Evolutionary conservation across 35 echinoderm and acorn worm species (phyloP).

Genomic region (Ptychodera flava): DNA sequence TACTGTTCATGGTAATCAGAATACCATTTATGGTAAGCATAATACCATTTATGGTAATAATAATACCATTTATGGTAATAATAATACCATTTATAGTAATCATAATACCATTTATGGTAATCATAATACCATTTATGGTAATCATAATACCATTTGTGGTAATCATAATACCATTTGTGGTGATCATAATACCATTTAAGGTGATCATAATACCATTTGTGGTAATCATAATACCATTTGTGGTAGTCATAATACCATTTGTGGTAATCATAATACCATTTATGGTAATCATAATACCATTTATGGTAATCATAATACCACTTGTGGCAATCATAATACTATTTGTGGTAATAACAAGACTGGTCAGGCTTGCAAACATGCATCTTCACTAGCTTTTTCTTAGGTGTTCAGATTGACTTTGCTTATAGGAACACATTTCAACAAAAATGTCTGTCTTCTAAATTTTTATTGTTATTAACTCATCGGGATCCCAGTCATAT

Average conservation of each 20-base stretch:
- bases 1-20: too few species aligned
- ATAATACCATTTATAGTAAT: not conserved
- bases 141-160: not conserved
- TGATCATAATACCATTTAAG: not conserved
- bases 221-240: not conserved
- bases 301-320: not conserved
- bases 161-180: not conserved
- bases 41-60: not conserved
- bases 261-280: too few species aligned
- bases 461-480: too few species aligned
- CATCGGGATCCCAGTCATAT: too few species aligned
- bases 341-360: not conserved
- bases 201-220: not conserved
- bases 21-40: not conserved
- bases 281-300: not conserved
- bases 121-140: not conserved
- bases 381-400: not conserved
- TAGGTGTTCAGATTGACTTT: not conserved
- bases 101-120: not conserved
- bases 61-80: not conserved
- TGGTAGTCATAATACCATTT: not conserved
- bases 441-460: too few species aligned
- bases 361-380: not conserved
- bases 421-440: too few species aligned
- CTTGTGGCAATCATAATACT: not conserved